Conservation (phyloP, 2,797 vertebrate species). For the Fratercula arctica region DNA sequence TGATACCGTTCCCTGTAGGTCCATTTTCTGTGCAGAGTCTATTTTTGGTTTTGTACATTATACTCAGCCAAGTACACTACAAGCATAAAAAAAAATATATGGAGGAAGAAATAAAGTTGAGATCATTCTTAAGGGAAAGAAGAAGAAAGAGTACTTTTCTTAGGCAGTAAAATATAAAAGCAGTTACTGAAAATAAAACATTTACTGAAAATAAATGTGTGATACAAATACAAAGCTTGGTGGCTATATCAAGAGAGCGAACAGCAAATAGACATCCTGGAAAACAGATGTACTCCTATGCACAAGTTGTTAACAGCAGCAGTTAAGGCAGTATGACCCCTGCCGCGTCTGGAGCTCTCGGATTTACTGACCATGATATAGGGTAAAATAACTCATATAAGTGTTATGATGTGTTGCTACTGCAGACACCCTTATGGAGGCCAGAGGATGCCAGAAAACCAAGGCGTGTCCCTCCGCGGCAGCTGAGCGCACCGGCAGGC, state of each 20-base stretch:
- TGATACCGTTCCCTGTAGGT: background rate
- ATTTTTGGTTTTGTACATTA: background rate
- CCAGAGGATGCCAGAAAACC: background rate
- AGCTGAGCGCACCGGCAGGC: fast-evolving
- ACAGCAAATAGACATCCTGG: fast-evolving
- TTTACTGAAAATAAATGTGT: background rate
- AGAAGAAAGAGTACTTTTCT: background rate
- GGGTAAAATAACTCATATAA: fast-evolving
- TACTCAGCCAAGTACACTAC: background rate
- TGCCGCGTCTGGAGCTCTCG: fast-evolving
- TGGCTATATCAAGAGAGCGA: background rate
- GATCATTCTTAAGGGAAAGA: background rate
- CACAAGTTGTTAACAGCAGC: fast-evolving
- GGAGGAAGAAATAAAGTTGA: background rate
- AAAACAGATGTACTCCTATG: background rate
- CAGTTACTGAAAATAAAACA: background rate
- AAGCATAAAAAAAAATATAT: background rate
- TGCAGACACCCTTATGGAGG: fast-evolving
- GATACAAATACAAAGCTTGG: background rate
- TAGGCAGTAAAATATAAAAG: background rate
- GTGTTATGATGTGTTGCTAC: fast-evolving
- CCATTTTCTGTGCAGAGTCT: background rate
- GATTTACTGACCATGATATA: fast-evolving
- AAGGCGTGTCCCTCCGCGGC: fast-evolving
- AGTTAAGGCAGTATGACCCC: background rate